phyloP scores from a whole-genome alignment of 2,888 invertebrate species.

The Acrocyrtus sp. region DNA sequence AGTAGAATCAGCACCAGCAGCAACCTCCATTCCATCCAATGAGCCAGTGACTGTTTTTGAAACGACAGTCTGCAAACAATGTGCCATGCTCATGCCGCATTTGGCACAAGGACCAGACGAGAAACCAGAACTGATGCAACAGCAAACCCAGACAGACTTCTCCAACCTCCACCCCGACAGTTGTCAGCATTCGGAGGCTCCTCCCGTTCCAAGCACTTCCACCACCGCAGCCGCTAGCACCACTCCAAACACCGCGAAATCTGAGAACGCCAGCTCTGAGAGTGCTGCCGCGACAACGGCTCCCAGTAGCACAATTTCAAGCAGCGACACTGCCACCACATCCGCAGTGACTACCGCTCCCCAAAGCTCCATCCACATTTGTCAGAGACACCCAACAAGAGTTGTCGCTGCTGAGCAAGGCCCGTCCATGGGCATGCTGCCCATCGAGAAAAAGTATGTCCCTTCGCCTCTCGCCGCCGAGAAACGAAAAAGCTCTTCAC shows the following conservation, averaged over 20 bases:
- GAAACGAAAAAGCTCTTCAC: constrained; percentile 16
- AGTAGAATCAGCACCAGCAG: background rate
- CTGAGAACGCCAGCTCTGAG: constrained; percentile 7
- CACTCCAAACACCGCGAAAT: constrained; percentile 4
- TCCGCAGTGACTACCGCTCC: constrained; percentile 22
- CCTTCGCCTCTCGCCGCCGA: constrained; percentile 45
- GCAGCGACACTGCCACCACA: background rate
- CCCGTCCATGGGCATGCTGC: too few relatives aligned
- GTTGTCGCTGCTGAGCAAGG: constrained; percentile 17
- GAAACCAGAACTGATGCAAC: constrained; percentile 30
- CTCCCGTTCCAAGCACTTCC: constrained; percentile 7
- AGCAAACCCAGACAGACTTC: constrained; percentile 40
- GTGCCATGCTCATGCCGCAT: constrained; percentile 29
- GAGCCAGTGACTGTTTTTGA: constrained; percentile 28
- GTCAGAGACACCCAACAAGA: constrained; percentile 43
- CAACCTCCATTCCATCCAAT: constrained; percentile 4
- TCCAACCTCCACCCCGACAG: background rate
- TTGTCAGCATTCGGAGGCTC: constrained; percentile 9
- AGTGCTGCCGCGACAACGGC: background rate
- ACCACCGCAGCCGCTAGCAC: constrained; percentile 1
- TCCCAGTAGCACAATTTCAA: background rate
- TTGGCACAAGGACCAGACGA: constrained; percentile 16
- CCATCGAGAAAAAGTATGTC: constrained; percentile 40
- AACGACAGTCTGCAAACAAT: constrained; percentile 39
- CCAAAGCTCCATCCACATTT: constrained; percentile 38